A percentile compares a stretch with the other conserved stretches of the same genome.
Evolutionary conservation across 2,113 vertebrate genomes (phyloP).

Genomic region (Hydropotes inermis): DNA sequence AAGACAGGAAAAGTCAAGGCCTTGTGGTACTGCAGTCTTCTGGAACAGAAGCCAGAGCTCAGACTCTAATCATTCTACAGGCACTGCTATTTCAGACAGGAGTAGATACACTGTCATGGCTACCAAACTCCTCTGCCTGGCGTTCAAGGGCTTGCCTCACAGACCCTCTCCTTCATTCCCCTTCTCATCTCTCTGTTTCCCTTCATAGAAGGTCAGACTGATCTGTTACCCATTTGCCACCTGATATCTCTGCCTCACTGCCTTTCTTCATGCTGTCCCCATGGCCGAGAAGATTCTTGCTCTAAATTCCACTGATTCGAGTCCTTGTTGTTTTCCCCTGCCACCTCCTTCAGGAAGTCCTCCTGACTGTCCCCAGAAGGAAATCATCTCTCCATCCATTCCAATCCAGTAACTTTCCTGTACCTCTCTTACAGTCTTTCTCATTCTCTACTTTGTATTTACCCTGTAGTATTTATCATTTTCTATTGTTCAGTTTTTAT

Average conservation of each 20-base stretch:
- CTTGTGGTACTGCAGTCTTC: neutral
- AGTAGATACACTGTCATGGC: neutral
- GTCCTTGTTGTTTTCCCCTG: neutral
- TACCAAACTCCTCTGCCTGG: neutral
- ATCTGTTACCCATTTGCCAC: neutral
- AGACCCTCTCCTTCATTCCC: neutral
- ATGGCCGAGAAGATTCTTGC: neutral
- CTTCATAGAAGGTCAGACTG: neutral
- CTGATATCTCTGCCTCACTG: neutral
- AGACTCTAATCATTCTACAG: accelerated
- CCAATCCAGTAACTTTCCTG: neutral
- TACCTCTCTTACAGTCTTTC: neutral
- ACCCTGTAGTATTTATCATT: neutral
- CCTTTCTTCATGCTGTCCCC: neutral
- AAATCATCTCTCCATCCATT: neutral
- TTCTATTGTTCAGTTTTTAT: neutral
- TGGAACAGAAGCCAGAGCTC: neutral
- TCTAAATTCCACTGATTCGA: neutral
- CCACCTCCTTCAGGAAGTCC: neutral
- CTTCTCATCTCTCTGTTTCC: neutral
- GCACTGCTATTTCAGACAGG: neutral
- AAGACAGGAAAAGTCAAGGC: slow-evolving; percentile 43
- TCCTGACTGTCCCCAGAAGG: neutral
- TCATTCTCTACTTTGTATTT: neutral
- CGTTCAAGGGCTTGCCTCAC: neutral